A percentile compares a stretch with the other conserved stretches of the same genome.
phyloP scores from a whole-genome alignment of 2,797 vertebrate genomes.

The Chloroceryle inda region DNA sequence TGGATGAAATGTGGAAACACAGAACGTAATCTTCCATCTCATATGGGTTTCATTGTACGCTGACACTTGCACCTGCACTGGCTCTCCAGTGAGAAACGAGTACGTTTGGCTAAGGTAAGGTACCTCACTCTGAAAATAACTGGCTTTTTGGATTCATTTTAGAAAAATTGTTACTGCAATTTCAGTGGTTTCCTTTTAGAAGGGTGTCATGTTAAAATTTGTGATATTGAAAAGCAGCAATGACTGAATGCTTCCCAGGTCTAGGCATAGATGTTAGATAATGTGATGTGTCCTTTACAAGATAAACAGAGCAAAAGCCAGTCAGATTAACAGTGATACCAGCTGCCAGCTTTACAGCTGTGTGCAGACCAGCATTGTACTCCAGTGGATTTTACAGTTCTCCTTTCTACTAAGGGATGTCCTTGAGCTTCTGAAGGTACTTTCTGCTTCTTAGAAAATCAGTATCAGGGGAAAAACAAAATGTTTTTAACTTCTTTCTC shows the following conservation, averaged over 20 bases:
- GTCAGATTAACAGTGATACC: background rate
- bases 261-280: background rate
- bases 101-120: background rate
- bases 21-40: background rate
- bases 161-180: background rate
- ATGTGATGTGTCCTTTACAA: background rate
- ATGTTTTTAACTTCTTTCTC: too few relatives aligned
- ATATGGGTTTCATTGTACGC: accelerated
- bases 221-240: background rate
- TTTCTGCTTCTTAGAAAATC: background rate
- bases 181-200: background rate
- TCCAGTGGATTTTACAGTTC: background rate
- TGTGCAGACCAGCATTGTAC: background rate
- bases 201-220: background rate
- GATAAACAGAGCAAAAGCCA: background rate
- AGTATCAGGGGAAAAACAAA: background rate
- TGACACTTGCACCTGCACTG: background rate
- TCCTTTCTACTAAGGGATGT: background rate
- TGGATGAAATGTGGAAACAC: background rate
- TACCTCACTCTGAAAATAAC: background rate
- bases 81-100: background rate
- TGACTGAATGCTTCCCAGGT: background rate
- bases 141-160: background rate
- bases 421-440: background rate
- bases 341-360: background rate